These are phyloP conservation scores for Paracanthobrama guichenoti DNA, from an alignment of 2,113 vertebrate genomes.

Conservation along the genomic window DNA sequence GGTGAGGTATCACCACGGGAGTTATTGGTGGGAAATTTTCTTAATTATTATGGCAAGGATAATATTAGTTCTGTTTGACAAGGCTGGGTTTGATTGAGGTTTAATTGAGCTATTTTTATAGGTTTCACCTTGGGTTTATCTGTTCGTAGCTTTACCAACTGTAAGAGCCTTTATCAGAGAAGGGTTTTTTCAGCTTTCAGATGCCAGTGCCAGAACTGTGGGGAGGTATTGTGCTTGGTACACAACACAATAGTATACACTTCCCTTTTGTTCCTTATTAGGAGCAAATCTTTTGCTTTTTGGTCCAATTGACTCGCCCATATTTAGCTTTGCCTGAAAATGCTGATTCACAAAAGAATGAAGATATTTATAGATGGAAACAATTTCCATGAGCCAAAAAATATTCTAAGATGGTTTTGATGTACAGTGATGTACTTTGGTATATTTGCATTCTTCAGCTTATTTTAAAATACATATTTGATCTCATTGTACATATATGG, in stretches of 20 bases:
- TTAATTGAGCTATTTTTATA: slow-evolving; percentile 62
- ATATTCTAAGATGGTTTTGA: not conserved
- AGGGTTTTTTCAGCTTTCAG: slow-evolving; percentile 2
- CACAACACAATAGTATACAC: not conserved
- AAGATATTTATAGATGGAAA: not conserved
- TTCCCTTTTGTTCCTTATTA: not conserved
- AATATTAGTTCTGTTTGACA: slow-evolving; percentile 67
- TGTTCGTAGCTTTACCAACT: not conserved
- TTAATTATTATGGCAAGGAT: slow-evolving; percentile 69
- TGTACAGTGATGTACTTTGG: not conserved
- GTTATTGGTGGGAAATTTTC: slow-evolving; percentile 66
- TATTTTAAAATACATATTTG: not conserved
- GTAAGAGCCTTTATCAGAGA: slow-evolving; percentile 48
- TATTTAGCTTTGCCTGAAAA: not conserved
- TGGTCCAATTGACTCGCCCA: not conserved
- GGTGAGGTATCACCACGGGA: slow-evolving; percentile 63
- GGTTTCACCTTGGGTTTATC: not conserved
- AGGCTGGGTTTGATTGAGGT: slow-evolving; percentile 65
- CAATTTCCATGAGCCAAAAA: not conserved
- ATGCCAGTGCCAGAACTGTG: slow-evolving; percentile 15
- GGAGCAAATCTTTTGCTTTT: not conserved
- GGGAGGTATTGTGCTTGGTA: slow-evolving; percentile 16
- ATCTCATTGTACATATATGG: not conserved
- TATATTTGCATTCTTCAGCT: not conserved
- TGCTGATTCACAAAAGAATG: not conserved